These are phyloP conservation scores for Oxygymnocypris stewartii DNA, from an alignment of 2,113 vertebrate species.

Conservation along the genomic window DNA sequence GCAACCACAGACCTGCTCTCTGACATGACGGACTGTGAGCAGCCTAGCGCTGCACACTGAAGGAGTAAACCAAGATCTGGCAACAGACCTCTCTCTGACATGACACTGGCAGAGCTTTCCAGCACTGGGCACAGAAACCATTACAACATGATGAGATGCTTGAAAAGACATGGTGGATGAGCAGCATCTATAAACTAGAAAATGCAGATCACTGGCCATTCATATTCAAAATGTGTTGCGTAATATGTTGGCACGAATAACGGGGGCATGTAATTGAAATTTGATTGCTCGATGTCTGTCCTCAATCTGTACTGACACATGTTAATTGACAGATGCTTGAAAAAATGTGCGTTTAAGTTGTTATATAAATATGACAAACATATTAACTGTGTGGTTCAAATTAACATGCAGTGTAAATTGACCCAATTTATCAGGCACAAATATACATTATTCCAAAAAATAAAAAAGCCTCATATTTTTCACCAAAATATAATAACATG, in stretches of 20 bases:
- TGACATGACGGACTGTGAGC: too few relatives aligned
- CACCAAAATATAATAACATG: not conserved
- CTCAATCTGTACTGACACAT: slow-evolving; percentile 19
- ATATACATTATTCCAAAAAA: not conserved
- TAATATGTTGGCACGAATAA: slow-evolving; percentile 19
- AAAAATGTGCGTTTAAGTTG: not conserved
- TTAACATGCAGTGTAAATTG: not conserved
- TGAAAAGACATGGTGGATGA: slow-evolving; percentile 22
- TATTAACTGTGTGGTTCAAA: not conserved
- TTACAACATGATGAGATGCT: slow-evolving; percentile 11
- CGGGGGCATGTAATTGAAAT: slow-evolving; percentile 27
- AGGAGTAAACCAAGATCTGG: too few relatives aligned
- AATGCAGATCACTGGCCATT: not conserved
- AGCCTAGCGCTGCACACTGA: too few relatives aligned
- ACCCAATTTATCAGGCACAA: not conserved
- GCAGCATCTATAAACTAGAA: slow-evolving; percentile 31
- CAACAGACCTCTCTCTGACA: too few relatives aligned
- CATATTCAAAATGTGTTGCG: not conserved
- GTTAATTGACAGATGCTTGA: slow-evolving; percentile 18
- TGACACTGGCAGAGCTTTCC: slow-evolving; percentile 19
- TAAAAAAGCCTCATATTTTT: not conserved
- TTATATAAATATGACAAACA: not conserved
- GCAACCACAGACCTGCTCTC: too few relatives aligned
- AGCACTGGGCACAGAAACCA: slow-evolving; percentile 16
- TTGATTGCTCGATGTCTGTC: slow-evolving; percentile 28